Evolutionary conservation across 2,888 invertebrate genomes (phyloP), one percentile per base, ranked within the genome.

Genomic region (Euzetes globulus): DNA sequence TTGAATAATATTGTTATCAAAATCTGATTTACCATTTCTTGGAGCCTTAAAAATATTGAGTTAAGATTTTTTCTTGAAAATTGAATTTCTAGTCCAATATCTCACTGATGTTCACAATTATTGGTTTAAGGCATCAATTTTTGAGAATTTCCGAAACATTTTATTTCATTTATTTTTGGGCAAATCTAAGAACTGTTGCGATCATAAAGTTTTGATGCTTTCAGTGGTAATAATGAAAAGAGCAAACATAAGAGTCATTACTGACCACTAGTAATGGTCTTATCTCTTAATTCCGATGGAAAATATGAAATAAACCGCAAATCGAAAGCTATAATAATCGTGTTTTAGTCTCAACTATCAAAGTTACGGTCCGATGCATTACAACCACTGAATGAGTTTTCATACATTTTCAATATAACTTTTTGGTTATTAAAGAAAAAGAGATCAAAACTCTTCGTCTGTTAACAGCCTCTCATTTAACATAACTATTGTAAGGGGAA

Each of bases 261-360:
- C 65, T 65, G 37, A 13, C 65, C 58, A 29, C 22, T 55, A 37
- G 65, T 65, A 41, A 65, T 65, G 65, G 65, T 65, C 65, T 65
- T 65, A 65, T 65, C 65, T 65, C 19, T 65, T 29, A 65, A 37
- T 65, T 41, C 65, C 7, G 2, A 19, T 15, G 11, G 41, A 41
- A 65, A 65, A 65, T 65, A 19, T 41, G 63, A 63, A 33, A 63
- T 63, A 63, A 63, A 63, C 41, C 41, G 5, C 41, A 29, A 65
- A 65, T 65, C 15, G 65, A 65, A 29, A 9, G 37, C 65, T 7
- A 11, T 6, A 52, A 52, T 52, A 19, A 52, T 52, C 19, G 3
- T 37, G 25, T 58, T 17, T 41, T 65, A 5, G 7, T 41, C 19
- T 65, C 17, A 65, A 27, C 17, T 22, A 55, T 19, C n/a, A 50